A percentile compares a stretch with the other conserved stretches of the same genome.
phyloP scores from a whole-genome alignment of 2,888 invertebrate species.

The Dendrolimus houi region DNA sequence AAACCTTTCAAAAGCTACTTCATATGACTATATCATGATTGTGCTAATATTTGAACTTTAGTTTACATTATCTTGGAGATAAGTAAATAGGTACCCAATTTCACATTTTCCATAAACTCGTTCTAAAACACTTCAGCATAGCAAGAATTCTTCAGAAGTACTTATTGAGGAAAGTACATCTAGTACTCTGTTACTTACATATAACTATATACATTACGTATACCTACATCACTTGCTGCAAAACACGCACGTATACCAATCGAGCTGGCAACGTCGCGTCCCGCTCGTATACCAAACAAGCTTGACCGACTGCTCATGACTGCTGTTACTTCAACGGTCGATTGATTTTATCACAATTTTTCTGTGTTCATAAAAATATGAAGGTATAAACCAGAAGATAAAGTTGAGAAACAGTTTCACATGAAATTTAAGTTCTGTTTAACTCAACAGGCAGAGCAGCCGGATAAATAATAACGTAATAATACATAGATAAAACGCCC shows the following conservation, averaged over 20 bases:
- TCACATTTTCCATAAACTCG: no score
- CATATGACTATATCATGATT: no score
- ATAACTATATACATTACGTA: not conserved
- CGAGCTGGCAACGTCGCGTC: slow-evolving; percentile 25
- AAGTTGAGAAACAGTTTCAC: no score
- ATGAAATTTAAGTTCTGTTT: no score
- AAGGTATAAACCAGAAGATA: not conserved
- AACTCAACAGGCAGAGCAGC: no score
- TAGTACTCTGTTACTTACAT: not conserved
- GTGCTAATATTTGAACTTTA: no score
- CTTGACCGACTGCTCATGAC: slow-evolving; percentile 4
- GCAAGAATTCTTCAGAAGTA: not conserved
- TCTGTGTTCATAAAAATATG: not conserved
- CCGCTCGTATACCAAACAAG: slow-evolving; percentile 3
- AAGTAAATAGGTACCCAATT: no score
- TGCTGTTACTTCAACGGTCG: not conserved
- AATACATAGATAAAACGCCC: no score
- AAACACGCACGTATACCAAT: slow-evolving; percentile 7
- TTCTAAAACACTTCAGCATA: not conserved
- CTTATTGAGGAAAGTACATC: not conserved
- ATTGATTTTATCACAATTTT: not conserved
- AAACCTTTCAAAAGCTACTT: no score
- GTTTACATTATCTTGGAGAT: no score
- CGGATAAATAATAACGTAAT: no score
- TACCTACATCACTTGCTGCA: not conserved